A percentile compares a stretch with the other conserved stretches of the same genome.
These are phyloP conservation scores for Rhagium mordax DNA, from an alignment of 2,888 invertebrate species.

Conservation along the genomic window DNA sequence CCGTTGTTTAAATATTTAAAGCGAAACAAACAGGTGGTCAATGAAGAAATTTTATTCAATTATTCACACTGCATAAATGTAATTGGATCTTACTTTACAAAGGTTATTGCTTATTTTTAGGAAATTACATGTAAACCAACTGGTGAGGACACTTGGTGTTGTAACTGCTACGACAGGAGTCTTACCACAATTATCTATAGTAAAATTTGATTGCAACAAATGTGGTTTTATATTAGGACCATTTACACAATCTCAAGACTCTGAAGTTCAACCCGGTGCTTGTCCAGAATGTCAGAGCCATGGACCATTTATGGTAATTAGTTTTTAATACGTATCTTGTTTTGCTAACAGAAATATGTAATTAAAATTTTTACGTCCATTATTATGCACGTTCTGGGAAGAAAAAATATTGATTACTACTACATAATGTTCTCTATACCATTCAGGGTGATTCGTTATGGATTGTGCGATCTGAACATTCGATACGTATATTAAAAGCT, in stretches of 20 bases:
- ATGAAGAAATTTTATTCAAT: too few species aligned
- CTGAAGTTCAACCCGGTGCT: slow-evolving; percentile 95
- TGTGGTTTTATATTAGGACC: slow-evolving; percentile 97
- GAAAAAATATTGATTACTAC: too few species aligned
- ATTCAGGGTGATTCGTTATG: too few species aligned
- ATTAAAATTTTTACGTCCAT: neutral
- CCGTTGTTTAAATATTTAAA: too few species aligned
- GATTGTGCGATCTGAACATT: too few species aligned
- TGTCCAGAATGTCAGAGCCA: slow-evolving; percentile 98
- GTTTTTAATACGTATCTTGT: neutral
- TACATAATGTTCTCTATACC: too few species aligned
- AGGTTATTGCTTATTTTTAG: slow-evolving; percentile 67
- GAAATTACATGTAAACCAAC: slow-evolving; percentile 91
- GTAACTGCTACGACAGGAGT: slow-evolving; percentile 97
- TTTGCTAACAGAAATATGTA: neutral
- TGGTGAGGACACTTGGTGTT: slow-evolving; percentile 94
- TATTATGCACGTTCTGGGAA: too few species aligned
- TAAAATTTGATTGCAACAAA: slow-evolving; percentile 97
- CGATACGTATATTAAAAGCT: too few species aligned
- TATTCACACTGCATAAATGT: too few species aligned
- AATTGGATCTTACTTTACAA: too few species aligned
- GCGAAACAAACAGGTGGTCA: too few species aligned
- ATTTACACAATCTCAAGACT: slow-evolving; percentile 93
- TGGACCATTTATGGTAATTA: slow-evolving; percentile 90
- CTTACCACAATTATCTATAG: slow-evolving; percentile 93